These are phyloP conservation scores for Drosophila villosipedis DNA, from an alignment of 2,888 invertebrate species.

Conservation along the genomic window DNA sequence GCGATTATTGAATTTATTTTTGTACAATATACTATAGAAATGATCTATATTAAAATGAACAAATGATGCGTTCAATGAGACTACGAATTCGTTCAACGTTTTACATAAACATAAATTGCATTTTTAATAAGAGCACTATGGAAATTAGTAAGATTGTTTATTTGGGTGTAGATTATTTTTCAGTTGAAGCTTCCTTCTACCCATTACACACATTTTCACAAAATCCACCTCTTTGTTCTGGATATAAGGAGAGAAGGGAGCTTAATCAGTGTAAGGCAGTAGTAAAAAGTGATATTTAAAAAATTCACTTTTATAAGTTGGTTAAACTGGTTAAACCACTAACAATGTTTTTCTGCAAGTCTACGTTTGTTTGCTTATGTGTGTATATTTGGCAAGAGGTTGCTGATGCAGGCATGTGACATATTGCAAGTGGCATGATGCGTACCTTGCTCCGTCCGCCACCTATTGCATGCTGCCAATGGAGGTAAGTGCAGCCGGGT, in stretches of 20 bases:
- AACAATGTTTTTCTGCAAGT: background rate
- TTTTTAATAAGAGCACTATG: background rate
- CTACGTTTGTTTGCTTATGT: conserved; percentile 5
- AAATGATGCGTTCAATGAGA: conserved; percentile 26
- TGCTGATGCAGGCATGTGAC: conserved; percentile 11
- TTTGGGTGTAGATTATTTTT: background rate
- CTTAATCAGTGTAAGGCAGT: background rate
- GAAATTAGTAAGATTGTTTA: background rate
- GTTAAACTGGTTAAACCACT: conserved; percentile 2
- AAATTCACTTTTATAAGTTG: background rate
- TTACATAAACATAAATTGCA: conserved; percentile 14
- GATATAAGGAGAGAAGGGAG: background rate
- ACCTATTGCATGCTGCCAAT: conserved; percentile 42
- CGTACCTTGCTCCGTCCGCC: conserved; percentile 28
- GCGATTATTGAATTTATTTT: conserved; percentile 65
- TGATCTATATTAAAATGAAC: conserved; percentile 29
- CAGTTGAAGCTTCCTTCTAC: background rate
- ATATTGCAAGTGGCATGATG: conserved; percentile 19
- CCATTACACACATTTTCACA: no score
- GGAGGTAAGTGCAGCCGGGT: conserved; percentile 16
- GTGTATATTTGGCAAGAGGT: conserved; percentile 13
- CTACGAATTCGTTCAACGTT: background rate
- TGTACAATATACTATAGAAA: conserved; percentile 63
- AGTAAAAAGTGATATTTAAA: background rate
- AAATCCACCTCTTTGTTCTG: background rate